A percentile compares a stretch with the other conserved stretches of the same genome.
These are phyloP conservation scores for Spea bombifrons DNA, from an alignment of 2,113 vertebrate genomes.

Conservation along the genomic window DNA sequence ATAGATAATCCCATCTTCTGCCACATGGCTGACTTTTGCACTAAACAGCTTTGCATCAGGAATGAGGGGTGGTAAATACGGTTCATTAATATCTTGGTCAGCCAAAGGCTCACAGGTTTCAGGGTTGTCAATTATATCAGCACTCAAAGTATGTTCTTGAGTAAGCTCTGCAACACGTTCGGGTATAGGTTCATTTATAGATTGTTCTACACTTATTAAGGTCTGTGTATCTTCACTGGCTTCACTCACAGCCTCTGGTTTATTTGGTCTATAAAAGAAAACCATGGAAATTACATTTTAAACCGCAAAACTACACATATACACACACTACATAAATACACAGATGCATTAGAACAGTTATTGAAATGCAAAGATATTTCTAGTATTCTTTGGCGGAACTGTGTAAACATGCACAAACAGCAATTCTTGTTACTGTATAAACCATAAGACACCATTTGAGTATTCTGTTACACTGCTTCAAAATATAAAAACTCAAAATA, in stretches of 20 bases:
- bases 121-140: constrained; percentile 29
- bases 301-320: no score
- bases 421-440: no score
- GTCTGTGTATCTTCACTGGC: not conserved
- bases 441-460: no score
- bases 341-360: no score
- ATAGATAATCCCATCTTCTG: constrained; percentile 80
- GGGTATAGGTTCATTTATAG: not conserved
- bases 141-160: not conserved
- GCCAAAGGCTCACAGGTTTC: constrained; percentile 4
- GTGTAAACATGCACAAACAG: no score
- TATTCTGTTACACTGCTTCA: no score
- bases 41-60: constrained; percentile 64
- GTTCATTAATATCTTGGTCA: constrained; percentile 46
- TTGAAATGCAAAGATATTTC: no score
- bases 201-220: not conserved
- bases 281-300: no score
- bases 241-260: not conserved
- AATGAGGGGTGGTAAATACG: constrained; percentile 73
- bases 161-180: constrained; percentile 28
- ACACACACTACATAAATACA: no score
- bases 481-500: not conserved
- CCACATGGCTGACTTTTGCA: constrained; percentile 72
- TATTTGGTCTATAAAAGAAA: constrained; percentile 1
- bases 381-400: no score